Evolutionary conservation across 2,797 vertebrate genomes (phyloP).

Genomic region (Mormyrus hasselquistii): DNA sequence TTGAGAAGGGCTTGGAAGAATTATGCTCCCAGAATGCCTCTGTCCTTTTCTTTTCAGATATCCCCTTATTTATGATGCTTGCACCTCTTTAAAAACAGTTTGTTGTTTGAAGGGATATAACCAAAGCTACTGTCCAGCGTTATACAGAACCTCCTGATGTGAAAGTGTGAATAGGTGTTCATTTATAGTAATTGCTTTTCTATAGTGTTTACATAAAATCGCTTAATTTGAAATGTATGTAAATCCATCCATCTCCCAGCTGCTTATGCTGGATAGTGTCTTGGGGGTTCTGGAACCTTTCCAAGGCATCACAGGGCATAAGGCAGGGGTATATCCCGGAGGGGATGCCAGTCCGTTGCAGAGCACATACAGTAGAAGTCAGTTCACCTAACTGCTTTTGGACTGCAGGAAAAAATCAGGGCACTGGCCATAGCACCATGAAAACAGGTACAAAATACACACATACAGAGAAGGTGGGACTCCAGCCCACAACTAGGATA

Average conservation of each 20-base stretch:
- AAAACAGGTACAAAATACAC: neutral
- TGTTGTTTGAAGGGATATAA: conserved; percentile 49
- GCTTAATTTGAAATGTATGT: neutral
- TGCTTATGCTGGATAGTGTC: neutral
- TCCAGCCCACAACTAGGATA: neutral
- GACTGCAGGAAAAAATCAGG: neutral
- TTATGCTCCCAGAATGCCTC: conserved; percentile 46
- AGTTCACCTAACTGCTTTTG: neutral
- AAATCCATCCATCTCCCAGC: neutral
- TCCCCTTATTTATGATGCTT: conserved; percentile 32
- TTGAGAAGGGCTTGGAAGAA: conserved; percentile 47
- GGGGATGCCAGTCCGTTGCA: neutral
- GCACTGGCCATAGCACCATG: neutral
- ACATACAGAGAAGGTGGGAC: neutral
- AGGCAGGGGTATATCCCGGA: neutral
- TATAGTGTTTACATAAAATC: neutral
- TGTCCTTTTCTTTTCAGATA: conserved; percentile 36
- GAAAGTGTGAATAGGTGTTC: neutral
- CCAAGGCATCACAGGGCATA: neutral
- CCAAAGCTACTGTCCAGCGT: conserved; percentile 49
- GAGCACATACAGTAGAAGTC: neutral
- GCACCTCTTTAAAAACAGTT: conserved; percentile 40
- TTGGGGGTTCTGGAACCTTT: neutral
- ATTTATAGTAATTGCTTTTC: neutral
- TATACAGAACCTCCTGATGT: conserved; percentile 38